Conservation (phyloP, 2,797 vertebrate species). For the Characodon lateralis region DNA sequence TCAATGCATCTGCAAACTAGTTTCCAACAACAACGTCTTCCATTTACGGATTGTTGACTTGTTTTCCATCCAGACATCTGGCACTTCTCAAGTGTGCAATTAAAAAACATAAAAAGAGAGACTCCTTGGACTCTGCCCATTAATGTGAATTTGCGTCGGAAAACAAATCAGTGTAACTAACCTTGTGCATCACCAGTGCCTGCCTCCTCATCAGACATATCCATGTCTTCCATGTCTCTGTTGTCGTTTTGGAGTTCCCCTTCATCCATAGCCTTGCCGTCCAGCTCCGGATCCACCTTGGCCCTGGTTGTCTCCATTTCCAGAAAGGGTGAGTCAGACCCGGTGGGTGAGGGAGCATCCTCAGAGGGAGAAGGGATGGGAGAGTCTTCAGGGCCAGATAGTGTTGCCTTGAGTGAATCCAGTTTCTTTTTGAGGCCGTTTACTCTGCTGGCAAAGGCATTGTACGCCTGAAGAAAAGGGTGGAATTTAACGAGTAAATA, state of each 20-base stretch:
- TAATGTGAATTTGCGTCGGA: too few species aligned
- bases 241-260: constrained; percentile 80
- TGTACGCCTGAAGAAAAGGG: constrained; percentile 86
- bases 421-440: constrained; percentile 94
- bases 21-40: neutral
- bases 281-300: constrained; percentile 74
- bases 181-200: constrained; percentile 60
- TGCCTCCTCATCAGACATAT: constrained; percentile 91
- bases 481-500: neutral
- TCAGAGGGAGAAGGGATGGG: constrained; percentile 93
- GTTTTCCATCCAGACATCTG: too few species aligned
- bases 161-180: constrained; percentile 39
- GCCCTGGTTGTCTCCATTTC: constrained; percentile 74
- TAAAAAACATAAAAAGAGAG: too few species aligned
- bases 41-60: neutral
- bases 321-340: constrained; percentile 93
- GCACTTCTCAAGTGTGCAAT: too few species aligned
- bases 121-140: too few species aligned
- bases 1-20: neutral
- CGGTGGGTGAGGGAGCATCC: constrained; percentile 93
- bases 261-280: constrained; percentile 80
- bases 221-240: constrained; percentile 92
- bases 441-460: constrained; percentile 94
- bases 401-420: constrained; percentile 90
- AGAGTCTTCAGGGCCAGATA: constrained; percentile 93